Conservation (phyloP, 2,888 invertebrate genomes). For the Andrena fulva region DNA sequence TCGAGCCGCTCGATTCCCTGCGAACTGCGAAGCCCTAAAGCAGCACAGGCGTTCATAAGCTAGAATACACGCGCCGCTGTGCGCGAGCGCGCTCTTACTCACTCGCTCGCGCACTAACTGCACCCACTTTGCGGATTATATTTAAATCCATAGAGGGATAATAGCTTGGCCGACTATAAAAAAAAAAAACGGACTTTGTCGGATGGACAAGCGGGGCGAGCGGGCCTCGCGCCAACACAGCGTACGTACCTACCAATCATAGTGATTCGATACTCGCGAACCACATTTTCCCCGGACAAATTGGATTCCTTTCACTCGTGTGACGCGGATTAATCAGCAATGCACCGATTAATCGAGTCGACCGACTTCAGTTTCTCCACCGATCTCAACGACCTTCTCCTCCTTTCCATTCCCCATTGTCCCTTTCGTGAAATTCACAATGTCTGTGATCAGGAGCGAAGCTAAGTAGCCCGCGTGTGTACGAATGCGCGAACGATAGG, state of each 20-base stretch:
- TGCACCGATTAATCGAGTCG: slow-evolving; percentile 32
- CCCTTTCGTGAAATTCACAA: background rate
- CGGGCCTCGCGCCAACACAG: background rate
- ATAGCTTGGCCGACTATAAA: background rate
- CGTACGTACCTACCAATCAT: background rate
- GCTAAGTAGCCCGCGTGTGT: background rate
- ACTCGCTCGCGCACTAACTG: slow-evolving; percentile 45
- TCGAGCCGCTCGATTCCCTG: slow-evolving; percentile 56
- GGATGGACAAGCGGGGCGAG: background rate
- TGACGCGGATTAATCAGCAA: slow-evolving; percentile 37
- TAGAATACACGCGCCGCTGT: background rate
- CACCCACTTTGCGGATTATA: slow-evolving; percentile 62
- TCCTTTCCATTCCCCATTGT: no score
- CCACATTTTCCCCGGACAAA: slow-evolving; percentile 41
- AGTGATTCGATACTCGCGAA: no score
- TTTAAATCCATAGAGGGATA: slow-evolving; percentile 29
- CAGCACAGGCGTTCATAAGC: slow-evolving; percentile 54
- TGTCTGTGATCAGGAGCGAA: background rate
- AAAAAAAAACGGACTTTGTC: background rate
- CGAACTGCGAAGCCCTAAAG: slow-evolving; percentile 58
- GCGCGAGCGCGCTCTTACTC: background rate
- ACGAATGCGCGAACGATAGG: background rate
- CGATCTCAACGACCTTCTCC: background rate
- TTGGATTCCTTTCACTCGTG: slow-evolving; percentile 52
- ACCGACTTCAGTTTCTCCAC: slow-evolving; percentile 17